Percentiles rank a stretch among this genome's conserved stretches.
Conservation (phyloP, 2,888 invertebrate species). For the Zonitis immaculata region DNA sequence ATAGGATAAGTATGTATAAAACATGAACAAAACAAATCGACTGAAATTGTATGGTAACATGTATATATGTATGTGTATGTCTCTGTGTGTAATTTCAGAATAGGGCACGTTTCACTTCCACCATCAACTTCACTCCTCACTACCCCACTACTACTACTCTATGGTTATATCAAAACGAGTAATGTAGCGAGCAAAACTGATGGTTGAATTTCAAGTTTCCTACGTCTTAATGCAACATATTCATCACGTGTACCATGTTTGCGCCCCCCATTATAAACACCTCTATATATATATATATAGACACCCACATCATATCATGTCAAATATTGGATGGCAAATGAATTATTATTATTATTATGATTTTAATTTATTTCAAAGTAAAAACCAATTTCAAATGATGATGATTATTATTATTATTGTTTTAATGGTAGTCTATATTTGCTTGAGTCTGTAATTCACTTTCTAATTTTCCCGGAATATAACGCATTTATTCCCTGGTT, state of each 20-base stretch:
- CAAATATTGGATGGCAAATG: not conserved
- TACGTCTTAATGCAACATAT: slow-evolving; percentile 45
- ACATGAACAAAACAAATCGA: slow-evolving; percentile 24
- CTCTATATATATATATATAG: slow-evolving; percentile 4
- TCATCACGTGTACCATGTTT: slow-evolving; percentile 42
- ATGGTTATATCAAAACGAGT: slow-evolving; percentile 6
- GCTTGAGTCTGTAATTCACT: slow-evolving; percentile 13
- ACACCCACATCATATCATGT: slow-evolving; percentile 6
- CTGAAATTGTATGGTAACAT: slow-evolving; percentile 9
- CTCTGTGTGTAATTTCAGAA: too few relatives aligned
- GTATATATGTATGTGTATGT: too few relatives aligned
- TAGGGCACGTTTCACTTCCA: slow-evolving; percentile 13
- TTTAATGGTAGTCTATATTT: not conserved
- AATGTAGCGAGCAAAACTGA: slow-evolving; percentile 46
- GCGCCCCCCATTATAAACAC: slow-evolving; percentile 38
- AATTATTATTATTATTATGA: not conserved
- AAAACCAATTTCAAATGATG: not conserved
- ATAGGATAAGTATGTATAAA: slow-evolving; percentile 26
- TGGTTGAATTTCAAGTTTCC: slow-evolving; percentile 46
- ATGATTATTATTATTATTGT: not conserved
- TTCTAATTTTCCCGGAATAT: slow-evolving; percentile 19
- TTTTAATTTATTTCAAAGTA: too few relatives aligned
- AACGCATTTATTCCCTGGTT: slow-evolving; percentile 26
- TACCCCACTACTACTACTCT: not conserved
- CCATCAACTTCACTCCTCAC: not conserved